Evolutionary conservation across 2,113 vertebrate species (phyloP).

Genomic region (Sardina pilchardus): DNA sequence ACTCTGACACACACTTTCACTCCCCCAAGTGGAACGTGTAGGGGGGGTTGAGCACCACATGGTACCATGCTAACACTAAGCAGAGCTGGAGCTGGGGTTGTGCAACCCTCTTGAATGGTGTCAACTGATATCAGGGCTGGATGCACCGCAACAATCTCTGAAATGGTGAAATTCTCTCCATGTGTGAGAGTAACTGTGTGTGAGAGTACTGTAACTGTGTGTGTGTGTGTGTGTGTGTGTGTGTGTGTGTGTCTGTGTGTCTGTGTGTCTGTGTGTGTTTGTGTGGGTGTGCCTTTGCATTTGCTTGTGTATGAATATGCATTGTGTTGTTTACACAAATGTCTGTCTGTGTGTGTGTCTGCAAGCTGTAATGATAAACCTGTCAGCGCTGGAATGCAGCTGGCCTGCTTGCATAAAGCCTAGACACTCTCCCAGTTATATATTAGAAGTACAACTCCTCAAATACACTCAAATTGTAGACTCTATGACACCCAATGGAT

Average conservation of each 20-base stretch:
- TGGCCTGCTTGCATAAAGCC: too few species aligned
- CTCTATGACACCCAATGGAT: too few species aligned
- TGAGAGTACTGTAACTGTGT: too few species aligned
- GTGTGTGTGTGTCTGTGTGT: background rate
- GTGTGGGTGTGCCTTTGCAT: background rate
- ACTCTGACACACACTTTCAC: background rate
- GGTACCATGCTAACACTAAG: constrained; percentile 1
- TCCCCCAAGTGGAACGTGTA: background rate
- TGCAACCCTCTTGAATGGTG: background rate
- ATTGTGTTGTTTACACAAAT: background rate
- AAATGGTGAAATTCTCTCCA: background rate
- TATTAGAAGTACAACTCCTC: too few species aligned
- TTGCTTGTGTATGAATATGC: background rate
- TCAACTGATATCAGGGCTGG: background rate
- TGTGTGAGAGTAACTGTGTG: background rate
- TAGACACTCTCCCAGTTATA: too few species aligned
- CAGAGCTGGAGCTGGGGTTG: background rate
- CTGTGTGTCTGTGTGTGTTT: background rate
- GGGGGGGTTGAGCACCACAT: constrained; percentile 3
- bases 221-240: background rate
- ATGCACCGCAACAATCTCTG: background rate
- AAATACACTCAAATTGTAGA: too few species aligned
- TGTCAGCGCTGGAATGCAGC: too few species aligned
- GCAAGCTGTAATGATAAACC: too few species aligned
- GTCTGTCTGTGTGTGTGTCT: background rate